Evolutionary conservation across 2,888 invertebrate species (phyloP).

Genomic region (Patella pellucida): DNA sequence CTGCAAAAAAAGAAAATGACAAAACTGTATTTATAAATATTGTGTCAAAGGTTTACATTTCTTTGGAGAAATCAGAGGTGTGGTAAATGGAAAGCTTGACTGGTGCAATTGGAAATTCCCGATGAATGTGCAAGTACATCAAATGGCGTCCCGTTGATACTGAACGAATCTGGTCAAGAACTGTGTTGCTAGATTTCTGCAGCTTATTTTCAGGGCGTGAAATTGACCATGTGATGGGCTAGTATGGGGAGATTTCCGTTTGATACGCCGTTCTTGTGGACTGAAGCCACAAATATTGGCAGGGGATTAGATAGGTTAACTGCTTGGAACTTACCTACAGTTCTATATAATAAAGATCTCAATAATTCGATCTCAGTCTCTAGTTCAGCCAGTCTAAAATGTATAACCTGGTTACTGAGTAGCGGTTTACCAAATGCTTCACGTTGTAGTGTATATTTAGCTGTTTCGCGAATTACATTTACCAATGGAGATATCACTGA

Average conservation of each 20-base stretch:
- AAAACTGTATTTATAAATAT: too few species aligned
- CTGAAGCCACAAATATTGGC: too few species aligned
- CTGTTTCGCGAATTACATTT: conserved; percentile 70
- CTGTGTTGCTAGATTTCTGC: too few species aligned
- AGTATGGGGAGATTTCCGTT: too few species aligned
- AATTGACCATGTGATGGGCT: too few species aligned
- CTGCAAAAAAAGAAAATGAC: conserved; percentile 45
- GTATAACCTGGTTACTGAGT: conserved; percentile 71
- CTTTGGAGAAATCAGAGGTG: not conserved
- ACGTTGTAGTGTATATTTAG: conserved; percentile 73
- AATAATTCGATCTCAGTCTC: conserved; percentile 74
- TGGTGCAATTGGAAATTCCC: too few species aligned
- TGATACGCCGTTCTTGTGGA: too few species aligned
- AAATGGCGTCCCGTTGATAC: too few species aligned
- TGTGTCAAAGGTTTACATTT: too few species aligned
- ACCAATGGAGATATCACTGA: conserved; percentile 68
- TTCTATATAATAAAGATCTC: conserved; percentile 72
- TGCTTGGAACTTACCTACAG: conserved; percentile 65
- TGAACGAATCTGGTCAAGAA: too few species aligned
- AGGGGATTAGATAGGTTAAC: not conserved
- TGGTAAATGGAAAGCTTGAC: not conserved
- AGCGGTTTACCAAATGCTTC: conserved; percentile 73
- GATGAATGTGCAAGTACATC: too few species aligned
- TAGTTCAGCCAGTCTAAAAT: conserved; percentile 75
- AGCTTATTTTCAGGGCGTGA: too few species aligned